Evolutionary conservation across 2,888 invertebrate species (phyloP), one percentile per base, ranked within the genome.

Genomic region (Oscheius sp.): DNA sequence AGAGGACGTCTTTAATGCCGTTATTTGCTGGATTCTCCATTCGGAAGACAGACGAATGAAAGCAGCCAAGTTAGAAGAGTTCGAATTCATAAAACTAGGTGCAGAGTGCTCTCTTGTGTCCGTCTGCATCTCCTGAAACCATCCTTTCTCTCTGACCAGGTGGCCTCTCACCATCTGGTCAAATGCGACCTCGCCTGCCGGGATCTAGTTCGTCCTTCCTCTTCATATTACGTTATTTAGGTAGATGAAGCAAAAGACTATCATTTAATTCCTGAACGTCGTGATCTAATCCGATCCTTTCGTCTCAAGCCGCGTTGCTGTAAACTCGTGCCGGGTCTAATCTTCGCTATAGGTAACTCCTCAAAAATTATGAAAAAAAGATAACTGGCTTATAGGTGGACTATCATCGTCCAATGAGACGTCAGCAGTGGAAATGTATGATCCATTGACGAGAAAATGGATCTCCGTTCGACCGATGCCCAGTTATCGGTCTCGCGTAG

Each of bases 171-270:
- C 71, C 85, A 87, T 20, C 77, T 88, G 22, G 80, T 89, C 72
- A 90, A 91, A 77, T 90, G 90, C 45, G 93, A 92, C 26, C 91
- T 92, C 82, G 70, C 70, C 17, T 84, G 84, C 64, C 68, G 83
- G 24, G 80, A 82, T 62, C 70, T 84, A 57, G 76, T 74, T 24
- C 41, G 59, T 41, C 41, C 14, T 41, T 41, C 28, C 14, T 24
- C 9, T 36, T 38, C 17, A 28, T 14, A 38, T 5, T 17, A 8
- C 8, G 4, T 12, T 20, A 17, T 62, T 50, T 41, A 70, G 71
- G 73, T 94, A 61, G 94, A 94, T 86, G 94, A 93, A 87, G 94
- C 94, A 0, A 90, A 92, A 86, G 93, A 93, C 85, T 94, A 92
- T 86, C 92, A 93, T 86, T 88, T 94, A 68, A 91, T 94, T 89